A percentile compares a stretch with the other conserved stretches of the same genome.
Conservation (phyloP, 2,113 vertebrate species). For the Barbus barbus region DNA sequence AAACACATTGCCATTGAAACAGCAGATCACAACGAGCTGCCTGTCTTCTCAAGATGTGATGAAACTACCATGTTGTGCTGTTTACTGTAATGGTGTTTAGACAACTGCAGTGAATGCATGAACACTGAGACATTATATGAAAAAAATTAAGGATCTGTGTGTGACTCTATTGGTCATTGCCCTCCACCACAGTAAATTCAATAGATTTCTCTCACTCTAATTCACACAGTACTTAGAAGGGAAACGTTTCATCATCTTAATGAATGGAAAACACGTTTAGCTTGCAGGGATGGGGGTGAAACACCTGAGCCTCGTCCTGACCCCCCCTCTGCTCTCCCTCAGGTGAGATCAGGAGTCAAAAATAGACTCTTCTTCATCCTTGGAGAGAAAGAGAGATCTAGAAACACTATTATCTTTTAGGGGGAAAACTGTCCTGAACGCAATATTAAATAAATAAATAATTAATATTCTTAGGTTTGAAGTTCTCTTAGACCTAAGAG, state of each 20-base stretch:
- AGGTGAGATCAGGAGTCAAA: constrained; percentile 16
- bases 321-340: constrained; percentile 9
- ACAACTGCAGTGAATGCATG: too few relatives aligned
- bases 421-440: too few relatives aligned
- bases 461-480: too few relatives aligned
- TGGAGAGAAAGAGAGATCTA: too few relatives aligned
- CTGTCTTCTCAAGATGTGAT: background rate
- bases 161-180: background rate
- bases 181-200: background rate
- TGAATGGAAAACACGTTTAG: constrained; percentile 49
- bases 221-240: constrained; percentile 19
- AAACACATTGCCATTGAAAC: constrained; percentile 2
- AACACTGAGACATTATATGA: background rate
- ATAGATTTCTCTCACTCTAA: background rate
- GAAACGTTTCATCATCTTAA: constrained; percentile 51
- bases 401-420: too few relatives aligned
- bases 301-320: constrained; percentile 43
- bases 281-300: background rate
- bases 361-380: constrained; percentile 27
- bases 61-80: background rate
- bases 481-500: background rate
- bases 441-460: too few relatives aligned
- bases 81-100: background rate
- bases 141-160: background rate
- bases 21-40: background rate